Percentiles rank a stretch among this genome's conserved stretches.
Conservation (phyloP, 2,888 invertebrate species). For the Rotaria sp. region DNA sequence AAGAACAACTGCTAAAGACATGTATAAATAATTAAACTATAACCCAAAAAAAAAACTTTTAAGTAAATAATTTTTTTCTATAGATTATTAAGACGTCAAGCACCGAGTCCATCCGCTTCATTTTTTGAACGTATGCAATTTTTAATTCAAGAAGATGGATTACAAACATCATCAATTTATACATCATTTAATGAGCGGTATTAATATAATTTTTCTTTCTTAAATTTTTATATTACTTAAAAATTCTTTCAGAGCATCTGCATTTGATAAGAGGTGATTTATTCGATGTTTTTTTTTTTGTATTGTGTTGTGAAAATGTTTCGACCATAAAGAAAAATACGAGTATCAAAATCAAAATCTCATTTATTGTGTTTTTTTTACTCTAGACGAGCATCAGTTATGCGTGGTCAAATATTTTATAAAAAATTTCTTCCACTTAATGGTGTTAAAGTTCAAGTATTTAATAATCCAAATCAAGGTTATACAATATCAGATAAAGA, state of each 20-base stretch:
- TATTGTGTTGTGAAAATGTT: slow-evolving; percentile 30
- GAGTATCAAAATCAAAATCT: neutral
- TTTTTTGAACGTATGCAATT: slow-evolving; percentile 96
- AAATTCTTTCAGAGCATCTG: slow-evolving; percentile 29
- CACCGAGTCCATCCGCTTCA: slow-evolving; percentile 87
- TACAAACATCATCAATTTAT: slow-evolving; percentile 93
- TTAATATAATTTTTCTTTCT: slow-evolving; percentile 53
- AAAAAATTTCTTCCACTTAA: slow-evolving; percentile 88
- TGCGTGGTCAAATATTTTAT: slow-evolving; percentile 90
- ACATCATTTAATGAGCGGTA: slow-evolving; percentile 97
- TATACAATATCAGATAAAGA: slow-evolving; percentile 65
- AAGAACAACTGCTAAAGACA: slow-evolving; percentile 90
- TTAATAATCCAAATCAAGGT: slow-evolving; percentile 84
- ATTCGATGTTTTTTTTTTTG: slow-evolving; percentile 42
- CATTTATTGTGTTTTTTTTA: slow-evolving; percentile 46
- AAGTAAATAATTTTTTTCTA: neutral
- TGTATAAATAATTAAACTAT: slow-evolving; percentile 51
- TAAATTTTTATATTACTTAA: neutral
- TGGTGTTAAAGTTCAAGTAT: slow-evolving; percentile 91
- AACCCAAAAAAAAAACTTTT: neutral
- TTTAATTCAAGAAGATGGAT: slow-evolving; percentile 93
- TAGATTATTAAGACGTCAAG: slow-evolving; percentile 77
- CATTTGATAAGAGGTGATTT: slow-evolving; percentile 37
- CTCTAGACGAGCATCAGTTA: slow-evolving; percentile 92
- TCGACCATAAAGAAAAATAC: neutral